phyloP scores from a whole-genome alignment of 2,797 vertebrate species.

The Staurois parvus region DNA sequence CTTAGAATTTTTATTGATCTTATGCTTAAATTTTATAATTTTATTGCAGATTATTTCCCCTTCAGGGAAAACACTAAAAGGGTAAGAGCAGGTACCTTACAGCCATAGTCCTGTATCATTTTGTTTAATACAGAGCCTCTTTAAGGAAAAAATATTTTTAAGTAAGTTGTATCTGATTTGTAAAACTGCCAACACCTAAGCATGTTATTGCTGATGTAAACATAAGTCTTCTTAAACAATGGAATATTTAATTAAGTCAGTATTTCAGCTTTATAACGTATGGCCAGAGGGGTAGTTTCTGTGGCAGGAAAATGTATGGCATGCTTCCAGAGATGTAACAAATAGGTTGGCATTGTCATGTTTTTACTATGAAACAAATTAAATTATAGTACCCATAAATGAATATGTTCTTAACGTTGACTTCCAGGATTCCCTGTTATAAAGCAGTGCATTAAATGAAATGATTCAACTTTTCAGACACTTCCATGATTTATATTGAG shows the following conservation, averaged over 20 bases:
- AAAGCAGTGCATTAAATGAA: constrained; percentile 26
- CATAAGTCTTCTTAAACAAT: constrained; percentile 29
- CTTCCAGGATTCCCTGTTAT: constrained; percentile 34
- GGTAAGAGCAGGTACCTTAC: no score
- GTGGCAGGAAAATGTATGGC: constrained; percentile 19
- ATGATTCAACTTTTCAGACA: constrained; percentile 39
- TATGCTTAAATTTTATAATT: no score
- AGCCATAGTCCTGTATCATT: no score
- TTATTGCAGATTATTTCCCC: no score
- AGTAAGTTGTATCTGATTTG: constrained; percentile 63
- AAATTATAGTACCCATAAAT: constrained; percentile 45
- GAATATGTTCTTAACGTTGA: constrained; percentile 64
- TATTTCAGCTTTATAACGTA: neutral
- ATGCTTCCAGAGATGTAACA: constrained; percentile 42
- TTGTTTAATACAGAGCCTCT: no score
- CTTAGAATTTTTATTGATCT: no score
- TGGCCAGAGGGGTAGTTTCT: neutral
- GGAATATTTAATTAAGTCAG: constrained; percentile 20
- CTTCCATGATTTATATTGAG: constrained; percentile 20
- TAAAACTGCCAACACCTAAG: constrained; percentile 70
- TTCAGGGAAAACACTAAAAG: no score
- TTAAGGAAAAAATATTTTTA: neutral
- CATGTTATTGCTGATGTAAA: constrained; percentile 67
- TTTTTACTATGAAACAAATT: constrained; percentile 56
- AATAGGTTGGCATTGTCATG: constrained; percentile 25